Evolutionary conservation across 2,113 vertebrate species (phyloP).

Genomic region (Misgurnus anguillicaudatus): DNA sequence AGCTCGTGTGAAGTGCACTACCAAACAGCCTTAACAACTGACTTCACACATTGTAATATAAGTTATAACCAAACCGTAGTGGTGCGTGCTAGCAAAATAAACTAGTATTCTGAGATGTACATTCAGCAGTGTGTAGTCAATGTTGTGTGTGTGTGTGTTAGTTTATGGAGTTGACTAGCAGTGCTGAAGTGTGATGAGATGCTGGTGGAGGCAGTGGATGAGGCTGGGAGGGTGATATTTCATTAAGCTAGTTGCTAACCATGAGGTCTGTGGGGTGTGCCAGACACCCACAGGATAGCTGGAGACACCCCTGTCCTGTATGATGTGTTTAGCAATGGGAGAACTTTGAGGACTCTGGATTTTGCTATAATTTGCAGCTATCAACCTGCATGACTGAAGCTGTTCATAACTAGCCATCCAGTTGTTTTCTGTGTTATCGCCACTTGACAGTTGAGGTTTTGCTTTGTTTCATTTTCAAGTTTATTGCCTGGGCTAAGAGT

Average conservation of each 20-base stretch:
- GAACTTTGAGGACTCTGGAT: conserved; percentile 5
- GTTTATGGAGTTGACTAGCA: neutral
- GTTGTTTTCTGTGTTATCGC: neutral
- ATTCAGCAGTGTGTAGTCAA: neutral
- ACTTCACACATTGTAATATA: neutral
- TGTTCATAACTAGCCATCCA: conserved; percentile 5
- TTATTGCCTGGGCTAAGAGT: neutral
- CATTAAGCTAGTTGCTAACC: conserved; percentile 39
- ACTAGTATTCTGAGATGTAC: neutral
- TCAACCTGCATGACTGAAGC: conserved; percentile 1
- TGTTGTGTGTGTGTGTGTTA: neutral
- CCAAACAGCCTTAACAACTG: conserved; percentile 24
- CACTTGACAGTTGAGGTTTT: neutral
- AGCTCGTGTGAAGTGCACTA: conserved; percentile 20
- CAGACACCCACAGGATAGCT: neutral
- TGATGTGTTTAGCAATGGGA: neutral
- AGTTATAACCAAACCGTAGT: neutral
- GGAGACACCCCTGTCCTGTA: neutral
- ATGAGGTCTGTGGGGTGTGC: conserved; percentile 20
- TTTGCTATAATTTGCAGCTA: neutral
- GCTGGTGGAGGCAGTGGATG: conserved; percentile 44
- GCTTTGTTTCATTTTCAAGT: conserved; percentile 25
- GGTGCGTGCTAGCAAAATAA: conserved; percentile 14
- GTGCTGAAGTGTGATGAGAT: conserved; percentile 27
- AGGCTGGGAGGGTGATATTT: conserved; percentile 36